Evolutionary conservation across 2,797 vertebrate species (phyloP), one percentile per base, ranked within the genome.

Genomic region (Artibeus lituratus): DNA sequence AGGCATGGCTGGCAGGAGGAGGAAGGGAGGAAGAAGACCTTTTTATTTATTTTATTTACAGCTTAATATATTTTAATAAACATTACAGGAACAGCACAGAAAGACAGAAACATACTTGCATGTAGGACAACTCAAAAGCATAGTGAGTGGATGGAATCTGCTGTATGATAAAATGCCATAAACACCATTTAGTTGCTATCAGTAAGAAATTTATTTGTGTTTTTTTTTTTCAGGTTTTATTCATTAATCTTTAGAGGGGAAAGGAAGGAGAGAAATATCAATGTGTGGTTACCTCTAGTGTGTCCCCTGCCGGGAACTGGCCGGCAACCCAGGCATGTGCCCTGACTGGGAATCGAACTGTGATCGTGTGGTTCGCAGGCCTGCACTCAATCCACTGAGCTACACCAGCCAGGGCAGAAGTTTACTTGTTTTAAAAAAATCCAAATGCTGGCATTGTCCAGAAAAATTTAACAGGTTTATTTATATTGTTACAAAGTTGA

Each of bases 51-150:
- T 62, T 59, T 59, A 7, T 19, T 59, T 73, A 97, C 98, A 98
- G 98, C 99, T 99, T 98, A 98, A 98, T 98, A 98, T 98, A 98
- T 98, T 99, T 99, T 99, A 99, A 99, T 98, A 99, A 99, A 99
- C 98, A 44, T 98, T 99, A 98, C 98, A 98, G 98, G 98, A 98
- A 98, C 98, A 99, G 98, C 98, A 99, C 98, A 98, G 98, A 98
- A 98, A 98, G 98, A 99, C 98, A 98, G 98, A 98, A 99, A 98
- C 98, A 98, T 98, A 62, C 59, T 15, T 62, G 29, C 29, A 32
- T 62, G 59, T 62, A 62, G 29, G 29, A 62, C 59, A 62, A 32
- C 59, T 62, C 59, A 98, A 98, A 98, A 98, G 98, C 98, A 98
- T 97, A 98, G 98, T 98, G 98, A 98, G 98, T 98, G 98, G 98